Percentiles rank a stretch among this genome's conserved stretches.
These are phyloP conservation scores for Stratiomys singularior DNA, from an alignment of 2,888 invertebrate genomes.

Conservation along the genomic window DNA sequence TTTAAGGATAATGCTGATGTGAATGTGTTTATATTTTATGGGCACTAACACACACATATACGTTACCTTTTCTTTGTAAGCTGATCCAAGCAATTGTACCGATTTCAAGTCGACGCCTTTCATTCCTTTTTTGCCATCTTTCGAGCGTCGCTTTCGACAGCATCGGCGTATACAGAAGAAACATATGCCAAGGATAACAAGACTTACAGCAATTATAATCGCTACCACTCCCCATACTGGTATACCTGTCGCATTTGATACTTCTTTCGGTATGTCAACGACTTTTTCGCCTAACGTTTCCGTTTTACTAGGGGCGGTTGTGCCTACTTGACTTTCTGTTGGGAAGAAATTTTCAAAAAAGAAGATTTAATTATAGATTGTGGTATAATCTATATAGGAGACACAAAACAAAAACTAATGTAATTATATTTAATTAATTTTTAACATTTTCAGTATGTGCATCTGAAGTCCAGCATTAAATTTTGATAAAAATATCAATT, in stretches of 20 bases:
- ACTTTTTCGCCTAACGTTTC: constrained; percentile 66
- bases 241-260: constrained; percentile 79
- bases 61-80: constrained; percentile 97
- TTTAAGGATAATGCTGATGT: too few species aligned
- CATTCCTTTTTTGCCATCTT: constrained; percentile 93
- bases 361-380: not conserved
- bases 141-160: constrained; percentile 90
- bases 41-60: too few species aligned
- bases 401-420: too few species aligned
- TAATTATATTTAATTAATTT: too few species aligned
- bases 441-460: too few species aligned
- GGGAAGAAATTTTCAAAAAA: not conserved
- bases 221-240: constrained; percentile 87
- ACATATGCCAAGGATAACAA: constrained; percentile 85
- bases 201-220: constrained; percentile 82
- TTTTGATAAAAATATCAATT: too few species aligned
- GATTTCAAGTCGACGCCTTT: constrained; percentile 97
- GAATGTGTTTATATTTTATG: too few species aligned
- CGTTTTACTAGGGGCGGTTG: constrained; percentile 52
- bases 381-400: not conserved
- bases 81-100: constrained; percentile 94
- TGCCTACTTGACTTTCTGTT: constrained; percentile 32
- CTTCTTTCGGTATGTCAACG: constrained; percentile 70
- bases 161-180: constrained; percentile 93
- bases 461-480: too few species aligned